phyloP scores from a whole-genome alignment of 2,113 vertebrate genomes.

The Tretioscincus oriximinensis region DNA sequence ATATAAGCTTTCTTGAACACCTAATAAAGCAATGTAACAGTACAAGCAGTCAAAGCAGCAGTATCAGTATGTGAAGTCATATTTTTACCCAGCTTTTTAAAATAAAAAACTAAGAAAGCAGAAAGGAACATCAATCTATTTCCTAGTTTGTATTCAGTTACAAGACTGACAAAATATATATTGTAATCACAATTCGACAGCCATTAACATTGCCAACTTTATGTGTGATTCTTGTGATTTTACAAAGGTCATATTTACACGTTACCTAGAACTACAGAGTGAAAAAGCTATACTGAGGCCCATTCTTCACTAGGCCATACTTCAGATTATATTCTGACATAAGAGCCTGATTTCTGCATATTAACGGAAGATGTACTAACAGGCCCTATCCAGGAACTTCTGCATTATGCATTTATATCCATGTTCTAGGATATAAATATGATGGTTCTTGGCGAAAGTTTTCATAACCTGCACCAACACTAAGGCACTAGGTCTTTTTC shows the following conservation, averaged over 20 bases:
- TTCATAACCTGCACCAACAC: too few relatives aligned
- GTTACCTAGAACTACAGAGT: not conserved
- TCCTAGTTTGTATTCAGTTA: too few relatives aligned
- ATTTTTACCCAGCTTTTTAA: not conserved
- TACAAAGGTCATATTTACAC: not conserved
- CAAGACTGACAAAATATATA: not conserved
- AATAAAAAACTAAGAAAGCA: not conserved
- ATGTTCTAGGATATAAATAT: too few relatives aligned
- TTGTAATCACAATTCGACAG: not conserved
- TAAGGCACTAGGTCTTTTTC: too few relatives aligned
- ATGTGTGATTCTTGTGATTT: not conserved
- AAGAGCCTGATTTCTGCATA: too few relatives aligned
- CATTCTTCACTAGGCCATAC: not conserved
- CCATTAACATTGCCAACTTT: not conserved
- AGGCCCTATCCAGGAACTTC: too few relatives aligned
- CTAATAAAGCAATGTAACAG: slow-evolving; percentile 63
- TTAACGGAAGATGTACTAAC: too few relatives aligned
- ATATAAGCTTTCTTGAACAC: slow-evolving; percentile 96
- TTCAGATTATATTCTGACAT: too few relatives aligned
- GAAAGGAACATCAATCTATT: not conserved
- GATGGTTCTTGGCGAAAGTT: too few relatives aligned
- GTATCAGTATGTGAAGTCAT: not conserved
- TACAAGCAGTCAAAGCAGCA: not conserved
- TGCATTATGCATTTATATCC: too few relatives aligned
- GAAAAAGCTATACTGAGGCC: not conserved